Evolutionary conservation across 30 jellyfish, hydroid and myxozoan genomes (phyloP).

Genomic region (Cassiopea xamachana): DNA sequence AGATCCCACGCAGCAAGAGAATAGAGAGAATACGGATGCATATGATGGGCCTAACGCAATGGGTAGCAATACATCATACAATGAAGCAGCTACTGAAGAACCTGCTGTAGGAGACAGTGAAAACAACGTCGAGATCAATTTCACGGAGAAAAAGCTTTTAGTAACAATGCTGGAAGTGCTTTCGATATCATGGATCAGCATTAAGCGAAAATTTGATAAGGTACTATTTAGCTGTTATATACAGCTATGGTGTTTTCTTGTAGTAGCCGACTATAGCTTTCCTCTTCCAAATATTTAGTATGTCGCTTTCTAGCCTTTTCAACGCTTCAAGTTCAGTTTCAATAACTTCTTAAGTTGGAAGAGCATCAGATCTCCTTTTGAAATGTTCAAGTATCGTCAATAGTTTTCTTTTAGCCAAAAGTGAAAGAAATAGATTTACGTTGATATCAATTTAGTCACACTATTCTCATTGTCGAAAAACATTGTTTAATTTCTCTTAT

Average conservation of each 20-base stretch:
- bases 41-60: background rate
- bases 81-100: conserved; percentile 17
- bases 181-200: conserved; percentile 42
- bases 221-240: background rate
- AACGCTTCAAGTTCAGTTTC: too few relatives aligned
- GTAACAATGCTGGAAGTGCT: conserved; percentile 50
- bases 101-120: background rate
- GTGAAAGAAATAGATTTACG: too few relatives aligned
- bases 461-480: too few relatives aligned
- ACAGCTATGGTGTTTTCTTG: background rate
- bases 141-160: conserved; percentile 9
- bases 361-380: too few relatives aligned
- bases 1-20: conserved; percentile 3
- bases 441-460: too few relatives aligned
- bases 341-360: too few relatives aligned
- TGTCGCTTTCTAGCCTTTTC: too few relatives aligned
- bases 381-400: too few relatives aligned
- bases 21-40: conserved; percentile 5
- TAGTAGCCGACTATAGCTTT: background rate
- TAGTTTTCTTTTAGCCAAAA: too few relatives aligned
- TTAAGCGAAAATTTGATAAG: conserved; percentile 46
- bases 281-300: too few relatives aligned
- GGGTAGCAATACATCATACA: background rate
- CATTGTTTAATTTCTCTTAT: too few relatives aligned
- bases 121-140: conserved; percentile 23